Evolutionary conservation across 2,797 vertebrate species (phyloP).

Genomic region (Gymnoscopelus microlampas): DNA sequence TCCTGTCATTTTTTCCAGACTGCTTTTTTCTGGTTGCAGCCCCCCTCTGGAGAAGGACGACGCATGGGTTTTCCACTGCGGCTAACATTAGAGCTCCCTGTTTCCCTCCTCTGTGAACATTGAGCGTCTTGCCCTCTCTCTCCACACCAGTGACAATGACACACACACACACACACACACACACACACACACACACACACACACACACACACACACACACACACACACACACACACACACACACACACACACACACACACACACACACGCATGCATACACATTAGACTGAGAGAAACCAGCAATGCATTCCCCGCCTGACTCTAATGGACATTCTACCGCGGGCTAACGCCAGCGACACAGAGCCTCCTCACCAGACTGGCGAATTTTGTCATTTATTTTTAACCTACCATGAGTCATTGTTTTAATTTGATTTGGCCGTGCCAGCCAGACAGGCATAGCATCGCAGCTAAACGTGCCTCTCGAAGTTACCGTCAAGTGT

Average conservation of each 20-base stretch:
- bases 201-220: not conserved
- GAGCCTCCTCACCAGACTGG: slow-evolving; percentile 56
- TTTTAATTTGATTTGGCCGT: slow-evolving; percentile 63
- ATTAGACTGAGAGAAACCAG: slow-evolving; percentile 56
- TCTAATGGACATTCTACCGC: slow-evolving; percentile 47
- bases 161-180: slow-evolving; percentile 24
- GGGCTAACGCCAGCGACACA: slow-evolving; percentile 37
- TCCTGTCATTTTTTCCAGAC: slow-evolving; percentile 82
- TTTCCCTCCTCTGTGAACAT: slow-evolving; percentile 60
- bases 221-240: not conserved
- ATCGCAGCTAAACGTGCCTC: slow-evolving; percentile 43
- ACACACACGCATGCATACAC: slow-evolving; percentile 4
- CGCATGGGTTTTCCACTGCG: slow-evolving; percentile 73
- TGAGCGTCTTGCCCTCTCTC: slow-evolving; percentile 39
- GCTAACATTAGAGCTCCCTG: slow-evolving; percentile 71
- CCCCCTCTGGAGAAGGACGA: slow-evolving; percentile 68
- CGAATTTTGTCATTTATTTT: slow-evolving; percentile 43
- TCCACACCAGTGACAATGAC: slow-evolving; percentile 51
- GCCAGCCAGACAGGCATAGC: slow-evolving; percentile 44
- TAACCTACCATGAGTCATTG: slow-evolving; percentile 61
- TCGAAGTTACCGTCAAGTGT: slow-evolving; percentile 50
- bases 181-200: slow-evolving; percentile 18
- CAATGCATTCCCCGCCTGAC: slow-evolving; percentile 41
- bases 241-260: not conserved
- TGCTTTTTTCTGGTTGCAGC: slow-evolving; percentile 57